These are phyloP conservation scores for Tupaia tana DNA, from an alignment of 2,113 vertebrate genomes.

Conservation along the genomic window DNA sequence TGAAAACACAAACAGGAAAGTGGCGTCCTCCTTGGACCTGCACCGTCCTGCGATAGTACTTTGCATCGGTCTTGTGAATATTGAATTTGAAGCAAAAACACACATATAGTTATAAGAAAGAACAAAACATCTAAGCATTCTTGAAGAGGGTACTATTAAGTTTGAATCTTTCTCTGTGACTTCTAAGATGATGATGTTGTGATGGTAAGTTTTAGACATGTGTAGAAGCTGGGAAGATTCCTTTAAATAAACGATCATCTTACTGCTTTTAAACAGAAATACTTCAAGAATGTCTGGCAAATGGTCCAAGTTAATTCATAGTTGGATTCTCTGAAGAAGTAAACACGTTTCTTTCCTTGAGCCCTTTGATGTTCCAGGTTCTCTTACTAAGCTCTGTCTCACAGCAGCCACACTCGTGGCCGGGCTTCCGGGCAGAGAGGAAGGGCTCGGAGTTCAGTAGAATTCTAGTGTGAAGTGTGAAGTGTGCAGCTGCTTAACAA, in stretches of 20 bases:
- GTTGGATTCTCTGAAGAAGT: neutral
- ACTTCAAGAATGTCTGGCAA: neutral
- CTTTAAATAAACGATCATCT: conserved; percentile 29
- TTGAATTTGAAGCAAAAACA: neutral
- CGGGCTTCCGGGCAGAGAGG: neutral
- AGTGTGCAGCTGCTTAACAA: too few relatives aligned
- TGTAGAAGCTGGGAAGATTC: neutral
- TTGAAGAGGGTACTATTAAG: conserved; percentile 23
- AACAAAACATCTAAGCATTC: neutral
- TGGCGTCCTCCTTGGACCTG: neutral
- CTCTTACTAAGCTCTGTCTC: neutral
- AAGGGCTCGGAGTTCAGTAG: neutral
- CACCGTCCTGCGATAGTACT: neutral
- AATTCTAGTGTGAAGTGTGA: conserved; percentile 12
- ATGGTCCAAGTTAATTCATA: neutral
- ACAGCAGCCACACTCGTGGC: neutral
- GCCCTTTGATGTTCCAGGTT: neutral
- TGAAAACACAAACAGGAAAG: neutral
- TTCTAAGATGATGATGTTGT: neutral
- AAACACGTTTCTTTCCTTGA: neutral
- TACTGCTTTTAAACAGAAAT: neutral
- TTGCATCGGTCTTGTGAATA: neutral
- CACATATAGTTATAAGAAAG: neutral
- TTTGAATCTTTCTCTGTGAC: neutral
- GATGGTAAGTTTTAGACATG: neutral